These are phyloP conservation scores for Chaunax sp. DNA, from an alignment of 2,797 vertebrate species.

Conservation along the genomic window DNA sequence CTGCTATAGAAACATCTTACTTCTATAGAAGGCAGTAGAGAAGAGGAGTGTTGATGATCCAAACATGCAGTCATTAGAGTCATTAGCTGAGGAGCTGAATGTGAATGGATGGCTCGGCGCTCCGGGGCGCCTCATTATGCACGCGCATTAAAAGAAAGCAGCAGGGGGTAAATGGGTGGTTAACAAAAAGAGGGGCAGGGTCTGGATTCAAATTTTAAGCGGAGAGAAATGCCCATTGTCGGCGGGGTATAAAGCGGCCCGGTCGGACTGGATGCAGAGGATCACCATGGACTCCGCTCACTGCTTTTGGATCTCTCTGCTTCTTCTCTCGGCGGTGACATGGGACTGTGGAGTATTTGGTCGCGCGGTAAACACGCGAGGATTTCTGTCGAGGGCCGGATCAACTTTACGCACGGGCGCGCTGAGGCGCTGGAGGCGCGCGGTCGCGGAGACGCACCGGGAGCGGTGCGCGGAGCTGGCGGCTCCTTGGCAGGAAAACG, in stretches of 20 bases:
- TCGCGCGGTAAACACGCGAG: slow-evolving; percentile 48
- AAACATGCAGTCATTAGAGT: slow-evolving; percentile 46
- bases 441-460: slow-evolving; percentile 42
- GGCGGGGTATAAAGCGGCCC: slow-evolving; percentile 63
- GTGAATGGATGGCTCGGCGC: slow-evolving; percentile 74
- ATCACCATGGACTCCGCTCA: not conserved
- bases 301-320: slow-evolving; percentile 47
- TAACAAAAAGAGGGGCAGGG: slow-evolving; percentile 82
- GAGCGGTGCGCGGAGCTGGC: slow-evolving; percentile 75
- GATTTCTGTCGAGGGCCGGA: slow-evolving; percentile 1
- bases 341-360: slow-evolving; percentile 52
- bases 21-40: no score
- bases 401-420: slow-evolving; percentile 44
- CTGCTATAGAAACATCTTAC: no score
- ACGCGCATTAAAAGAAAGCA: slow-evolving; percentile 75
- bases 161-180: slow-evolving; percentile 76
- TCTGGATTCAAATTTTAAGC: slow-evolving; percentile 80
- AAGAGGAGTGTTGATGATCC: no score
- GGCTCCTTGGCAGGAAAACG: slow-evolving; percentile 77
- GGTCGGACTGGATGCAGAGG: not conserved
- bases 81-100: slow-evolving; percentile 82
- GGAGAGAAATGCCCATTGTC: slow-evolving; percentile 70
- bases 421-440: slow-evolving; percentile 56
- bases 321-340: slow-evolving; percentile 52
- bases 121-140: slow-evolving; percentile 84